Evolutionary conservation across 2,113 vertebrate species (phyloP), one percentile per base, ranked within the genome.

Genomic region (Oriolus oriolus): DNA sequence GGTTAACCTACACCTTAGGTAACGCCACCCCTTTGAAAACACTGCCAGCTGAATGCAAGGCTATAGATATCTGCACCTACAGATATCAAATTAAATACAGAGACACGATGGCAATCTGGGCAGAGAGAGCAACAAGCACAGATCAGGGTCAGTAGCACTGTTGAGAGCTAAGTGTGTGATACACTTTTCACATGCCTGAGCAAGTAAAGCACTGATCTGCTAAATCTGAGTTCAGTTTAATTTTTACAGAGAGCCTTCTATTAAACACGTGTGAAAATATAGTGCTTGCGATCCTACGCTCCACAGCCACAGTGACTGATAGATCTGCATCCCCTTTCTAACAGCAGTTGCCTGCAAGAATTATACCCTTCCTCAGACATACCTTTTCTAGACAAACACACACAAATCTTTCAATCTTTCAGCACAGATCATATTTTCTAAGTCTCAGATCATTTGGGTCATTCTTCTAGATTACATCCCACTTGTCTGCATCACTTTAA

Each of bases 181-280:
- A 50, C 49, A 49, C 41, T 83, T 85, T 44, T 31, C 85, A 81
- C 76, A 14, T 47, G 50, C 41, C 79, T 42, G 63, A 92, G 42
- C 63, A 82, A 57, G 53, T n/a, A 69, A 77, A 90, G 39, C 63
- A 83, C 71, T 47, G 70, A 74, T 74, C 70, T 84, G 54, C 74
- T 90, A 88, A 94, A 88, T 52, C 53, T 44, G 26, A 79, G 41
- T 73, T 84, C 81, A 76, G 56, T n/a, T 64, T n/a, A 6, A 3
- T 59, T 94, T 93, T 84, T 54, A 47, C 71, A 93, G 66, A 53
- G 23, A 90, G 33, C 26, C 53, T 79, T 44, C 90, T 41, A 86
- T 73, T 69, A 88, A 85, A 77, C 42, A 14, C 1, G 12, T 56
- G 76, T 68, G 59, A 90, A 93, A 95, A 83, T 31, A 24, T 0